These are phyloP conservation scores for Tachysurus vachellii DNA, from an alignment of 2,113 vertebrate genomes.

Conservation along the genomic window DNA sequence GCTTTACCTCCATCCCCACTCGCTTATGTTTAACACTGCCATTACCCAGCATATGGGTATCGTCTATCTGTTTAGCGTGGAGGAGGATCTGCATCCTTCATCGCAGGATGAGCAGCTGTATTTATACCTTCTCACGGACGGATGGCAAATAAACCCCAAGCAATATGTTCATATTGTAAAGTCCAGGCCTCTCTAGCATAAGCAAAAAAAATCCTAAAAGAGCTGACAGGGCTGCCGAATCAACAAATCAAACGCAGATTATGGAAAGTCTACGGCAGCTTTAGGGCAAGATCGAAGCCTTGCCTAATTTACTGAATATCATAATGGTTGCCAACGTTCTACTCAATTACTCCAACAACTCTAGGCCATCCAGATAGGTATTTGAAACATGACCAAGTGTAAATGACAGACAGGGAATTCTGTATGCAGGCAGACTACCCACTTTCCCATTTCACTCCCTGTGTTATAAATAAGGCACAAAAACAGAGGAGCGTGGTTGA, in stretches of 20 bases:
- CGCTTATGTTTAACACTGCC: slow-evolving; percentile 60
- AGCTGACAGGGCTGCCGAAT: neutral
- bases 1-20: slow-evolving; percentile 30
- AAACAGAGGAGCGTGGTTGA: neutral
- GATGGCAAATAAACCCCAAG: slow-evolving; percentile 43
- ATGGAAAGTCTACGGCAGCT: neutral
- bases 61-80: slow-evolving; percentile 60
- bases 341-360: neutral
- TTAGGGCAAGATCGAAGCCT: neutral
- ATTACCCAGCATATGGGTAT: slow-evolving; percentile 60
- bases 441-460: neutral
- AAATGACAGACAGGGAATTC: neutral
- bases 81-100: neutral
- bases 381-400: slow-evolving; percentile 13
- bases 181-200: neutral
- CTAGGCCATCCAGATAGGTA: neutral
- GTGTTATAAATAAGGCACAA: neutral
- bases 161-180: neutral
- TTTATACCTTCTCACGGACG: slow-evolving; percentile 36
- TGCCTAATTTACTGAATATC: neutral
- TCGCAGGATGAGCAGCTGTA: neutral
- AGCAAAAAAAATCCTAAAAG: neutral
- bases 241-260: neutral
- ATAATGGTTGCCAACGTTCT: neutral
- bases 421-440: neutral